Percentiles rank a stretch among this genome's conserved stretches.
phyloP scores from a whole-genome alignment of 2,797 vertebrate species.

The Acrocephalus scirpaceus region DNA sequence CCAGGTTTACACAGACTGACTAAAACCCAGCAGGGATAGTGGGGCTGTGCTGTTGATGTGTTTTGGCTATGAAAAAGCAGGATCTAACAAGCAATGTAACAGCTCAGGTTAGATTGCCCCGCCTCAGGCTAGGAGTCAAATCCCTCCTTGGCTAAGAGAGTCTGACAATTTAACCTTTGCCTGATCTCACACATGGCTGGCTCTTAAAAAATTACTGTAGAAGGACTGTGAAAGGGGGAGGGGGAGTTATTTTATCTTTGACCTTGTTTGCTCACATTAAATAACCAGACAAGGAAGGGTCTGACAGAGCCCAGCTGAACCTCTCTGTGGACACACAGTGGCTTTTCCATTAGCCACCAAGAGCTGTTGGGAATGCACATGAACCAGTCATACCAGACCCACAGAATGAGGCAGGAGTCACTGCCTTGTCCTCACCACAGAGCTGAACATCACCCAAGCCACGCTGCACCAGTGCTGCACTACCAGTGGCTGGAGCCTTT shows the following conservation, averaged over 20 bases:
- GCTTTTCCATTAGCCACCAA: background rate
- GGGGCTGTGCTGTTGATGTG: background rate
- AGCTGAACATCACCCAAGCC: background rate
- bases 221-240: background rate
- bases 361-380: background rate
- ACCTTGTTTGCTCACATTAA: background rate
- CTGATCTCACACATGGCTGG: background rate
- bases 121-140: constrained; percentile 23
- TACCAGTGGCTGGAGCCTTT: background rate
- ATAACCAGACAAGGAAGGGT: background rate
- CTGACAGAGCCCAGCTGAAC: background rate
- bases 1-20: background rate
- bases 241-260: background rate
- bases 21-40: background rate
- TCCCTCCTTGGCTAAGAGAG: background rate
- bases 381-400: rapidly evolving
- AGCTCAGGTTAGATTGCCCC: background rate
- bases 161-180: constrained; percentile 52
- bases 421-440: rapidly evolving
- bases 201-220: constrained; percentile 17
- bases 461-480: rapidly evolving
- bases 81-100: background rate
- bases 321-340: rapidly evolving
- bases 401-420: background rate
- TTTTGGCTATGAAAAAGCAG: background rate